These are phyloP conservation scores for Heliconius nattereri DNA, from an alignment of 1,140 invertebrate species.

Conservation along the genomic window DNA sequence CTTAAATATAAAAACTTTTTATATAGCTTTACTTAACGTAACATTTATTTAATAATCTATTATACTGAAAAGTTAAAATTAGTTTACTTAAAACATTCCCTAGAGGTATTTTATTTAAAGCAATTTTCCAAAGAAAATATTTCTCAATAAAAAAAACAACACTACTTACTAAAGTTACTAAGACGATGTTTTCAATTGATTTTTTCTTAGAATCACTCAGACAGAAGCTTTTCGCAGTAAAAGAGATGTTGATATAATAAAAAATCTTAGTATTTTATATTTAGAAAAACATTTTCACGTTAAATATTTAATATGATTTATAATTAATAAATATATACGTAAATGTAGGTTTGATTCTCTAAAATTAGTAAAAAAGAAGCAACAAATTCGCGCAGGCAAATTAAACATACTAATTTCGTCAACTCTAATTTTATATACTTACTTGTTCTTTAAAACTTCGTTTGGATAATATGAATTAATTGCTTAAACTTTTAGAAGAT, in stretches of 20 bases:
- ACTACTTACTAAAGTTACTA: background rate
- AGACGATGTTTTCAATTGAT: background rate
- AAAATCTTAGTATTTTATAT: too few relatives aligned
- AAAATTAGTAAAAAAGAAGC: too few relatives aligned
- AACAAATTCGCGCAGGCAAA: background rate
- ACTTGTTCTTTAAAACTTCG: background rate
- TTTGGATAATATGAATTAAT: background rate
- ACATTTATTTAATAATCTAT: too few relatives aligned
- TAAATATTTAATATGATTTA: too few relatives aligned
- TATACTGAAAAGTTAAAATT: too few relatives aligned
- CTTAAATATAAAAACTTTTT: too few relatives aligned
- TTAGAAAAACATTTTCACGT: too few relatives aligned
- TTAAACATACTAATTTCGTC: background rate
- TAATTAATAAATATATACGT: too few relatives aligned
- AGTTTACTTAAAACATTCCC: too few relatives aligned
- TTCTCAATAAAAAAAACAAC: background rate
- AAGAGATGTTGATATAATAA: background rate
- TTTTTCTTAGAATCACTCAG: background rate
- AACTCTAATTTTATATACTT: constrained; percentile 1
- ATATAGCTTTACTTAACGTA: too few relatives aligned
- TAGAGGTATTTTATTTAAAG: background rate
- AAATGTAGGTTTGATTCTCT: too few relatives aligned
- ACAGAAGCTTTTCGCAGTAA: background rate
- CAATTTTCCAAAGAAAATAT: background rate
- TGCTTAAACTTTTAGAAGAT: background rate